Base-by-base conservation (phyloP, 2,797 vertebrate genomes). In the Mus caroli region DNA sequence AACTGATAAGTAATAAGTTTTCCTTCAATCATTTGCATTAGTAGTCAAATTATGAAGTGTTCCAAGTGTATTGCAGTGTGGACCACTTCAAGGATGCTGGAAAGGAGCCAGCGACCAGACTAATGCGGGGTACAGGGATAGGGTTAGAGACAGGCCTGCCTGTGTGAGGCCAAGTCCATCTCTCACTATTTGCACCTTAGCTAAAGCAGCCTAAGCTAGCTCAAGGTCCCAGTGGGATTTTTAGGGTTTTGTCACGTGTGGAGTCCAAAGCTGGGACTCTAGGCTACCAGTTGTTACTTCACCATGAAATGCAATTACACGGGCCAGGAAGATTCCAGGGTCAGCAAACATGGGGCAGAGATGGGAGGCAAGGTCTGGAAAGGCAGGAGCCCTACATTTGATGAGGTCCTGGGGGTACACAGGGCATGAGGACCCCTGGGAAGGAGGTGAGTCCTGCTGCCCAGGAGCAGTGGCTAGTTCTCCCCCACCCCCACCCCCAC, bases 361-460 rank as follows among this genome's bases (percentile, higher is more conserved):
- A 79, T 4, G 15, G 31, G 19, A 1, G 0, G 54, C 0, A 8
- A 20, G 46, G 11, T 40, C 58, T 77, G 58, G 34, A 54, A 6
- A 43, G 0, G 64, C 37, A 46, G 15, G 34, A 46, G 22, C 10
- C 13, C 46, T 20, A 69, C 22, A n/a, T 73, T 31, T 17, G 93
- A 50, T 40, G 64, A 37, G 58, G 37, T 8, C 79, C 50, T 26
- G 1, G 3, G 43, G 40, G 26, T 10, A 2, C 67, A 15, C 7
- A 0, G 14, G 13, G 24, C 31, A 12, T 0, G 0, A 1, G 54
- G 22, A 15, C 13, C 58, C 31, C 6, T 19, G 0, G 0, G 28
- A 67, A 40, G 88, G n/a, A 73, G 43, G 14, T 52, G 22, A 3
- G 37, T 24, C 10, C 58, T 64, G 31, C 69, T 50, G 75, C 54